phyloP scores from a whole-genome alignment of 2,113 vertebrate genomes.

The Nematolebias whitei region DNA sequence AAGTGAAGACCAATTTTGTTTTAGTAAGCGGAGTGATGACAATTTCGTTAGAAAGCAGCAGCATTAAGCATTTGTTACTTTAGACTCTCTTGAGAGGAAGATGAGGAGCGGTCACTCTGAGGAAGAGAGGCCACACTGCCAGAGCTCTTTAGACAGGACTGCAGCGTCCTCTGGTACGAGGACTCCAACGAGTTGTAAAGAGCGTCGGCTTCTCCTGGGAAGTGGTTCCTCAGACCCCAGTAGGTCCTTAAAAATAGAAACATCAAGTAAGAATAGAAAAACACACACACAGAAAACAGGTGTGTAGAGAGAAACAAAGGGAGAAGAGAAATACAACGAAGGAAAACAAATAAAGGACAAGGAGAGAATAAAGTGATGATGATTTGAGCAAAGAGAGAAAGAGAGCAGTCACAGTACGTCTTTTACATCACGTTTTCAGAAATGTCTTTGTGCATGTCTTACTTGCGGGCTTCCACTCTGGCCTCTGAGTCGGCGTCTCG shows the following conservation, averaged over 20 bases:
- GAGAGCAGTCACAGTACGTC: neutral
- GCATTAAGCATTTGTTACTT: conserved; percentile 81
- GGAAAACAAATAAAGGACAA: neutral
- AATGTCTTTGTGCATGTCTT: conserved; percentile 58
- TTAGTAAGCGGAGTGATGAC: neutral
- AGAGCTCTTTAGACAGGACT: conserved; percentile 90
- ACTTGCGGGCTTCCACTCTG: conserved; percentile 97
- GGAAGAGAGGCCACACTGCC: conserved; percentile 94
- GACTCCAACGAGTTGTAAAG: conserved; percentile 93
- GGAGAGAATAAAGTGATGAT: conserved; percentile 36
- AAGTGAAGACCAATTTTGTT: neutral
- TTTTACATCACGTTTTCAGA: conserved; percentile 11
- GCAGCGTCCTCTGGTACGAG: conserved; percentile 92
- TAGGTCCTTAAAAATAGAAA: conserved; percentile 84
- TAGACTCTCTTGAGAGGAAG: conserved; percentile 97
- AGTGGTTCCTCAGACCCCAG: conserved; percentile 93
- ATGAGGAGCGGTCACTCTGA: conserved; percentile 97
- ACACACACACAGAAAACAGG: neutral
- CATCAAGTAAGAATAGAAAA: neutral
- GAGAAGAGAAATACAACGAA: neutral
- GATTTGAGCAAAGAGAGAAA: neutral
- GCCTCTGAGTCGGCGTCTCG: conserved; percentile 95
- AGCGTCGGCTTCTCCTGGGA: conserved; percentile 88
- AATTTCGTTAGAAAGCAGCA: neutral
- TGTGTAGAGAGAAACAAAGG: conserved; percentile 4